Percentiles rank a stretch among this genome's conserved stretches.
phyloP scores from a whole-genome alignment of 2,888 invertebrate species.

The Odontomyia ornata region DNA sequence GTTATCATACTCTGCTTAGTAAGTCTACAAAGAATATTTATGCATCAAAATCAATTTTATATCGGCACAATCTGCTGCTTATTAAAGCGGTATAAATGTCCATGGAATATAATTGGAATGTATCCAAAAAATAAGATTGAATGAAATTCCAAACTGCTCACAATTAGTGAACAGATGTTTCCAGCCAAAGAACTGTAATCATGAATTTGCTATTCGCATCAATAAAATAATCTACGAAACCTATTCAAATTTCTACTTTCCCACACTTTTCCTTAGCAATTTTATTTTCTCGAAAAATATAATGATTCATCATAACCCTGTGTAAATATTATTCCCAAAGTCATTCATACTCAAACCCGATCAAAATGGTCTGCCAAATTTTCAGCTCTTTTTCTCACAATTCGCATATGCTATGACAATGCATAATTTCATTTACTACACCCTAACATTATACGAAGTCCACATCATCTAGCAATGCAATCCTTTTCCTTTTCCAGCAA shows the following conservation, averaged over 20 bases:
- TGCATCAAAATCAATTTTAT: too few species aligned
- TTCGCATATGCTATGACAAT: constrained; percentile 46
- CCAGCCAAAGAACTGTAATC: too few species aligned
- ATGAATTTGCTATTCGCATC: too few species aligned
- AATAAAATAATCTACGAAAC: too few species aligned
- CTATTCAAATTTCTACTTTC: constrained; percentile 18
- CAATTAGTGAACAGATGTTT: too few species aligned
- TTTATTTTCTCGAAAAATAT: neutral
- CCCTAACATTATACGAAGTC: constrained; percentile 24
- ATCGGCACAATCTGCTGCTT: too few species aligned
- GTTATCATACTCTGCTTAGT: too few species aligned
- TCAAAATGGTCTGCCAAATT: constrained; percentile 17
- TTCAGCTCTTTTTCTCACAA: neutral
- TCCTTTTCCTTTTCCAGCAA: neutral
- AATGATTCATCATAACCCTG: constrained; percentile 34
- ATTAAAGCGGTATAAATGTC: too few species aligned
- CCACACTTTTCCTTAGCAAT: constrained; percentile 39
- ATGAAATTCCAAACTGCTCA: too few species aligned
- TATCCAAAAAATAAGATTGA: too few species aligned
- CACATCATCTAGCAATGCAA: neutral
- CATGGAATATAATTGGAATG: too few species aligned
- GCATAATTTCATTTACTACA: constrained; percentile 47
- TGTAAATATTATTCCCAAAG: constrained; percentile 43
- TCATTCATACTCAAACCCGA: constrained; percentile 19
- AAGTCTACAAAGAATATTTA: too few species aligned